Base-by-base conservation (phyloP, 2,113 vertebrate species). In the Macquaria ambigua region DNA sequence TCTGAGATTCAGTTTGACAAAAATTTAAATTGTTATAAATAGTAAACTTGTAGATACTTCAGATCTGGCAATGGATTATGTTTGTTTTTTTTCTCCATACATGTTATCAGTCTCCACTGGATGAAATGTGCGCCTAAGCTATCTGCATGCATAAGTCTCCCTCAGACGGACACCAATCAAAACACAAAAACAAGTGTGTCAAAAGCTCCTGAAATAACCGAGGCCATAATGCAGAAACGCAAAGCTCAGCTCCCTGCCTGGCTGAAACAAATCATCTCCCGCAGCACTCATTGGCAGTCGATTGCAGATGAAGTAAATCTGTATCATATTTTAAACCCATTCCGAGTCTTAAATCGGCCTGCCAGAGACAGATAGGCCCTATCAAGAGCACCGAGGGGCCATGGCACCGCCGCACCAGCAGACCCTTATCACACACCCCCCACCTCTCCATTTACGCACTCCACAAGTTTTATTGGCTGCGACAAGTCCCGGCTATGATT, bases 301-400 rank as follows among this genome's bases (percentile, higher is more conserved):
- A 94, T 93, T 95, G 94, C 95, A 92, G 91, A 95, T 93, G 94
- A 95, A 95, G 94, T 93, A 95, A 96, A 96, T 95, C 95, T 94
- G 89, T 83, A 78, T 87, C 75, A 84, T 86, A 87, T 97, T 95
- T 87, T 94, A 96, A 96, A 95, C 92, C 93, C 90, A 87, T 93
- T 88, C 83, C 84, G 78, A 90, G 80, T 89, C 75, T 92, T 94
- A 95, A 95, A 92, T 90, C 93, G 89, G 79, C 91, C 96, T 96
- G 96, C 80, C 91, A 82, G 75, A 82, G 90, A 88, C 93, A 97
- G 96, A 96, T 95, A 96, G 93, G 95, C 88, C 93, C 95, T 96
- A 95, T 94, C 94, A 94, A 87, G 93, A 93, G 86, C 91, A 77
- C 77, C 87, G 93, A 90, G 87, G 88, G 87, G 90, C 93, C 89